These are phyloP conservation scores for Macroramphosus scolopax DNA, from an alignment of 2,797 vertebrate genomes.

Conservation along the genomic window DNA sequence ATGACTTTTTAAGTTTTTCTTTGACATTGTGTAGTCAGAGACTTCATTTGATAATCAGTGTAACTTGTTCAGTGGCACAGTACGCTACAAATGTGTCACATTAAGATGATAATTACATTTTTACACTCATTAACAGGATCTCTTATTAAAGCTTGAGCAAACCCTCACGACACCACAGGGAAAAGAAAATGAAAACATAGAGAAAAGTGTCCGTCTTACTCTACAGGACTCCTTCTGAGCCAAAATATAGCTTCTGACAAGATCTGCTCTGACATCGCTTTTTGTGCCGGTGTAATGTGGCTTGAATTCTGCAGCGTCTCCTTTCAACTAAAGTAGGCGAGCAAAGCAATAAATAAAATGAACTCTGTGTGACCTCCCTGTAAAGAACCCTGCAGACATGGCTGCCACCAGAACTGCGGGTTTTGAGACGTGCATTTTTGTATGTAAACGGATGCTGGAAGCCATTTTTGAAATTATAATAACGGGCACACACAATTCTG, in stretches of 20 bases:
- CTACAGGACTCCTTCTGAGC: slow-evolving; percentile 33
- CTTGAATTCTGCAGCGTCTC: slow-evolving; percentile 64
- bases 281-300: slow-evolving; percentile 65
- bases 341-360: slow-evolving; percentile 32
- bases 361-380: slow-evolving; percentile 69
- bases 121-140: slow-evolving; percentile 24
- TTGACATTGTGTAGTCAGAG: slow-evolving; percentile 64
- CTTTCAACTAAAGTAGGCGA: slow-evolving; percentile 62
- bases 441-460: slow-evolving; percentile 1
- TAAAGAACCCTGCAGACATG: slow-evolving; percentile 63
- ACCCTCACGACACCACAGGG: slow-evolving; percentile 13
- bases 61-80: slow-evolving; percentile 5
- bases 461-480: not conserved
- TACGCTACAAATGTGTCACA: not conserved
- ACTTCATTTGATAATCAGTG: slow-evolving; percentile 34
- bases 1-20: slow-evolving; percentile 34
- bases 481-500: not conserved
- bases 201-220: slow-evolving; percentile 33
- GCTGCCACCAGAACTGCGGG: slow-evolving; percentile 13
- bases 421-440: slow-evolving; percentile 19
- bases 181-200: slow-evolving; percentile 29
- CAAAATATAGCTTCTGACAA: slow-evolving; percentile 59
- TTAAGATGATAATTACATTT: slow-evolving; percentile 14
- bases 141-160: slow-evolving; percentile 21
- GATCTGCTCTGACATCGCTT: slow-evolving; percentile 70